phyloP scores from a whole-genome alignment of 2,113 vertebrate species.

The Pseudorectes ferrugineus region DNA sequence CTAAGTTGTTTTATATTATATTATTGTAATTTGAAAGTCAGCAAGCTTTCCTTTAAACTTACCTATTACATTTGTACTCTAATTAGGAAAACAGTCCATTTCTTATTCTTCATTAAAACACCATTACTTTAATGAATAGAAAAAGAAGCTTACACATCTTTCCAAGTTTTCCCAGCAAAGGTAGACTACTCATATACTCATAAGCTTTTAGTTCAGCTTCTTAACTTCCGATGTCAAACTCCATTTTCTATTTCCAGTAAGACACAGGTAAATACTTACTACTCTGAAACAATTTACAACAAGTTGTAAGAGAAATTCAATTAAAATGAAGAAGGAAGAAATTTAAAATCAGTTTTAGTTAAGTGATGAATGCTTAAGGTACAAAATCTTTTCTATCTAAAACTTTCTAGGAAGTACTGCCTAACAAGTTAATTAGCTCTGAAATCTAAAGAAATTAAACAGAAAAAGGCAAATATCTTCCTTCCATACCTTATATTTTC shows the following conservation, averaged over 20 bases:
- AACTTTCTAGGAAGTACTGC: background rate
- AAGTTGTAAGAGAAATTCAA: background rate
- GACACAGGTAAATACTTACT: background rate
- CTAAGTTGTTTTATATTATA: background rate
- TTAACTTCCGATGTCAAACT: background rate
- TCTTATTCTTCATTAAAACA: background rate
- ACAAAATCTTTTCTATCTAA: background rate
- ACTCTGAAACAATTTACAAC: background rate
- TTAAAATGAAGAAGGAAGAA: background rate
- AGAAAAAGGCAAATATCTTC: background rate
- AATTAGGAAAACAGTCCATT: background rate
- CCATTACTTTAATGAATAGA: background rate
- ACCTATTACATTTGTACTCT: rapidly evolving
- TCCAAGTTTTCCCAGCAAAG: background rate
- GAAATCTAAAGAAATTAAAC: background rate
- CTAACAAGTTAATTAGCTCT: background rate
- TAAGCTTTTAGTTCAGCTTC: background rate
- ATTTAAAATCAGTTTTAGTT: background rate
- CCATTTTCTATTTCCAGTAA: background rate
- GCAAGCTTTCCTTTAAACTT: background rate
- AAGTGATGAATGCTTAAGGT: background rate
- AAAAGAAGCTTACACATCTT: background rate
- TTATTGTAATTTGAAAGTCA: background rate
- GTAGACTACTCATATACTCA: background rate
- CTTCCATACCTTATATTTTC: background rate